Base-by-base conservation (phyloP, 2,888 invertebrate genomes). In the Prionchulus punctatus region DNA sequence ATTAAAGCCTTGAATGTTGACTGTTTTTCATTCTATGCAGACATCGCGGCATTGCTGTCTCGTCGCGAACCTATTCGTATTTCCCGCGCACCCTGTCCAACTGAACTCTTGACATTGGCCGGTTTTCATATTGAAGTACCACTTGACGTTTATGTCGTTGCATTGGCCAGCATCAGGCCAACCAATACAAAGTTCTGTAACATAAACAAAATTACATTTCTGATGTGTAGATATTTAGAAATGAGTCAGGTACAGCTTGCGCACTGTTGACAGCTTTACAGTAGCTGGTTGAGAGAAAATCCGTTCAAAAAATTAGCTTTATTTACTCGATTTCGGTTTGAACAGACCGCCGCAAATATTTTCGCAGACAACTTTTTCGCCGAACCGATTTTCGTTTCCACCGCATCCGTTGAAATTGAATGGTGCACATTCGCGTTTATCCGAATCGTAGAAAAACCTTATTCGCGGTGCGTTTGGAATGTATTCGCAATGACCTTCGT, bases 91-190 rank as follows among this genome's bases (percentile, higher is more conserved):
- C 7, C 67, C 67, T 27, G 67, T 68, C 48, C 62, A 68, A 1
- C 66, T 58, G 54, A 68, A 69, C 58, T 66, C 64, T 51, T 64
- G 62, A 52, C 68, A 68, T 1, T 59, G 62, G 31, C 66, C 67
- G 18, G 58, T 54, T 21, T 64, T 63, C 36, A 65, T 45, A 57
- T 68, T 65, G 61, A 63, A 69, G 58, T 62, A 67, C 67, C 68
- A 68, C 54, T 61, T 57, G 36, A 18, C 18, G 7, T 36, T 7
- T 18, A 36, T 36, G 36, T 36, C 36, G 18, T 36, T 36, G 18
- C 36, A 36, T 36, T 7, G 36, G 12, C 36, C 36, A 12, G 18
- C 18, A 18, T 36, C 36, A 18, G 36, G 12, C 36, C 36, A 36
- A 18, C 18, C 7, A 7, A 36, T 36, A 18, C 36, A 36, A 7